Base-by-base conservation (phyloP, 2,888 invertebrate genomes). In the Lithophane leautieri region DNA sequence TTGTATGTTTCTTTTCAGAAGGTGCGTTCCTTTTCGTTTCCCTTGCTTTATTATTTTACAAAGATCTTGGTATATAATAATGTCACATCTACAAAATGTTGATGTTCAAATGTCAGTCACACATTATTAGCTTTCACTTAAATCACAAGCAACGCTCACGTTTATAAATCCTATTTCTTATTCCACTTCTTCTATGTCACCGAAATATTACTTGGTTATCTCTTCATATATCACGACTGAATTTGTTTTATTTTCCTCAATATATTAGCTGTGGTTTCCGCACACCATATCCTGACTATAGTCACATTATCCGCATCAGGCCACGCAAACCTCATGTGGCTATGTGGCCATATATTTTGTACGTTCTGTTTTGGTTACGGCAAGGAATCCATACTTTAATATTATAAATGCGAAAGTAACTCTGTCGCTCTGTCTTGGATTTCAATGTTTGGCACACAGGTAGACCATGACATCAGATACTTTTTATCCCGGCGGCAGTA, bases 191-290 rank as follows among this genome's bases (percentile, higher is more conserved):
- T 40, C 22, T 58, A 52, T 54, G 58, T 54, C 47, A 62, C 2
- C 28, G 42, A 58, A 61, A 73, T 40, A 66, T 66, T 72, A 3
- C 16, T 62, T 19, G 22, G 1, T 19, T 61, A 52, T 77, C 25
- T 70, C 44, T 52, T 61, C 69, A 76, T 81, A 66, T 66, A 61
- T 71, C 28, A 52, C 25, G 11, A 14, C 25, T 56, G 6, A 72
- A 54, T 70, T 76, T 77, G 66, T 70, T 70, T 76, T 28, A n/a
- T 28, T 73, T 81, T 81, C 81, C 81, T 77, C 77, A 81, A 81
- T 81, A 77, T 70, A 81, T 81, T 70, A 70, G 28, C 61, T 44
- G 52, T 16, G 69, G 62, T 60, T 77, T 81, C 77, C 77, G 66
- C 50, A 61, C 14, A 56, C 54, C 28, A 68, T 58, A 68, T 75